Base-by-base conservation (phyloP, 2,113 vertebrate species). In the Cyprinus carpio region DNA sequence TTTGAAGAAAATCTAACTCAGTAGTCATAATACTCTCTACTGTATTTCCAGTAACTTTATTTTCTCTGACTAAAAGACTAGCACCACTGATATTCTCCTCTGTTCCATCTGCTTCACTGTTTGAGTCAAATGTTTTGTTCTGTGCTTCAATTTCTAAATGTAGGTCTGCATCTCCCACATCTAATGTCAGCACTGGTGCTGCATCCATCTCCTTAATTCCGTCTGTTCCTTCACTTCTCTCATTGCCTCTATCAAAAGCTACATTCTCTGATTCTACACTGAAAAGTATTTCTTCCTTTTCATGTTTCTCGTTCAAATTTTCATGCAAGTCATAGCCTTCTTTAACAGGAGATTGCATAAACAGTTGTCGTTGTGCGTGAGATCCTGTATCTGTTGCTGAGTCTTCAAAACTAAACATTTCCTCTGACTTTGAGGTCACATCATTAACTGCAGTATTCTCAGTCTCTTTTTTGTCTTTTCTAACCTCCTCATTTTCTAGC, bases 351-450 rank as follows among this genome's bases (percentile, higher is more conserved):
- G 51, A 29, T 31, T 75, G 74, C n/a, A 51, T 29, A 9, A 75
- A 75, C 13, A 29, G 75, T 23, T 58, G 31, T 62, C 64, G 34
- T 6, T 64, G 13, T 65, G 25, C 4, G 12, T 12, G 54, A 62
- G 54, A 40, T 62, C 31, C 76, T 23, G 4, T 34, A 15, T 60
- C 56, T 65, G 34, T 40, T 65, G 34, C 18, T 10, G 9, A 65
- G 37, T 64, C 10, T 80, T 64, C 58, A 62, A 46, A 43, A 81
- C 37, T 25, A 18, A 81, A 46, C 16, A 81, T 81, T 81, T 65
- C 78, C n/a, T 80, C 56, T 51, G 80, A 49, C 25, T 69, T 79
- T 46, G 51, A 20, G 31, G 37, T 46, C 72, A 82, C 29, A 83
- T 46, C 13, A 54, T 78, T 7, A 29, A 40, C 23, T 87, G 25